Evolutionary conservation across 2,797 vertebrate genomes (phyloP).

Genomic region (Intellagama lesueurii): DNA sequence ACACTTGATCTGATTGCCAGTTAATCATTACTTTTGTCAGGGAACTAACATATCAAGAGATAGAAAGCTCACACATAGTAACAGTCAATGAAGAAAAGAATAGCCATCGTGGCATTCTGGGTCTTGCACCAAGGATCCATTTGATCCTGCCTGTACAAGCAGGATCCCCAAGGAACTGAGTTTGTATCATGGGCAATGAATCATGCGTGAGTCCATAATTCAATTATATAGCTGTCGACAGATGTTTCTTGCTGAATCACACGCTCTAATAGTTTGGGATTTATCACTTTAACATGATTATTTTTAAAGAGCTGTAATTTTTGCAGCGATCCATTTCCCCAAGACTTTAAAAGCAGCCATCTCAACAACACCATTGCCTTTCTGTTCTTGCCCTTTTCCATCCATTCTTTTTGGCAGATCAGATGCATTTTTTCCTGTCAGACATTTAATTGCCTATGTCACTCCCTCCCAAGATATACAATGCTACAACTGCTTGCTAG

Average conservation of each 20-base stretch:
- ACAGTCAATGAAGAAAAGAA: background rate
- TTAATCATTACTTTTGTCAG: background rate
- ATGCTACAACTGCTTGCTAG: background rate
- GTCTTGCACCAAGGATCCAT: background rate
- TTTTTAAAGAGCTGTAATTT: conserved; percentile 11
- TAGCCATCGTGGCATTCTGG: background rate
- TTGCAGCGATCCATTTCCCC: conserved; percentile 16
- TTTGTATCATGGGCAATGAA: background rate
- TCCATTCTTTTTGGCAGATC: background rate
- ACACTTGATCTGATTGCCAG: background rate
- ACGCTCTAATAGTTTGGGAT: conserved; percentile 9
- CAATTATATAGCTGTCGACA: conserved; percentile 40
- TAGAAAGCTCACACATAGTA: background rate
- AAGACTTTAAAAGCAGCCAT: background rate
- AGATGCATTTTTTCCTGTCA: background rate
- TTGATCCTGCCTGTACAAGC: conserved; percentile 5
- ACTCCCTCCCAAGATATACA: too few species aligned
- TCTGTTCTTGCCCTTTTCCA: background rate
- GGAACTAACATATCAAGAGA: accelerated
- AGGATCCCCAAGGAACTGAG: conserved; percentile 37
- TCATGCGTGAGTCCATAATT: conserved; percentile 32
- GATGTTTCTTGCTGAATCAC: conserved; percentile 25
- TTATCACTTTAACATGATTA: conserved; percentile 32
- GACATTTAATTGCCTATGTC: background rate
- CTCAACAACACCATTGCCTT: background rate